Evolutionary conservation across 2,888 invertebrate genomes (phyloP), one percentile per base, ranked within the genome.

Genomic region (Minunthozetes semirufus): DNA sequence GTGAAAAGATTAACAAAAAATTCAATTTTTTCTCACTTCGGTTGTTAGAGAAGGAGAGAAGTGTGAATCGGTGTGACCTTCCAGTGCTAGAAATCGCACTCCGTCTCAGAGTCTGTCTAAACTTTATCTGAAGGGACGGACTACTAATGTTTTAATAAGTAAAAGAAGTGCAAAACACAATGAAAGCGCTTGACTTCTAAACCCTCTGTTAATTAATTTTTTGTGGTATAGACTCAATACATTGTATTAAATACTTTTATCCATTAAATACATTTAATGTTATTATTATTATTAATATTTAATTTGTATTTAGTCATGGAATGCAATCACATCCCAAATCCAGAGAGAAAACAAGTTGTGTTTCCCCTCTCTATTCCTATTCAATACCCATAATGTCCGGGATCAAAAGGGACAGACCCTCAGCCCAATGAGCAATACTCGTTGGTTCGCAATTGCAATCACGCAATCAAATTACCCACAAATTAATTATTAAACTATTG

Each of bases 261-360:
- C 19, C 17, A 4, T 29, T 29, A 17, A 22, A 61, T 27, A 15
- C 11, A 27, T 61, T 15, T 50, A 59, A 19, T 25, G 11, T n/a
- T 66, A 38, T 66, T 66, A 70, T 70, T 70, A 70, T 46, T 70
- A 48, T 66, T 70, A 70, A 46, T 70, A 70, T 70, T 70, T 70
- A 70, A 70, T 70, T 70, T 48, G 70, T 42, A 70, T 70, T 48
- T 25, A 70, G 70, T 70, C 70, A 25, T 70, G 70, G 70, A 70
- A 46, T 70, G 48, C 68, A 68, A 68, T 68, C 29, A 33, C 25
- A 59, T 27, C 4, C 15, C 15, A 13, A 53, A 22, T 38, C 27
- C 15, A 25, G 0, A 25, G 19, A 48, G 70, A 70, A 42, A 70
- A 46, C 48, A 25, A 46, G 48, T 70, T 42, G 42, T 70, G 46